These are phyloP conservation scores for Nudaria mundana DNA, from an alignment of 2,888 invertebrate genomes.

Conservation along the genomic window DNA sequence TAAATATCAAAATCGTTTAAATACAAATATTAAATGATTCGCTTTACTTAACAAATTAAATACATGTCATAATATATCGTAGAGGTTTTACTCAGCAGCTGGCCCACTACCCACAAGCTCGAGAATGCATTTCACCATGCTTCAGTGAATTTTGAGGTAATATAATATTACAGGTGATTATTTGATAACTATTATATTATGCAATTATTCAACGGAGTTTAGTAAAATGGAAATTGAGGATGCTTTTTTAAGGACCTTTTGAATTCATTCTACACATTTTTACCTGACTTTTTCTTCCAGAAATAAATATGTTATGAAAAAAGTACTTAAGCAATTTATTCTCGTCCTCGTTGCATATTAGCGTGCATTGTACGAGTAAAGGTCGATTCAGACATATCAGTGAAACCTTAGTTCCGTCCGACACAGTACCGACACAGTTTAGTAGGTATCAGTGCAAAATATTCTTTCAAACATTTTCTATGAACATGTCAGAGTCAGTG, in stretches of 20 bases:
- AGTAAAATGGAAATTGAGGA: not conserved
- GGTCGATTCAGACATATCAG: too few relatives aligned
- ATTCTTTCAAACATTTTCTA: too few relatives aligned
- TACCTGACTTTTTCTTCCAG: too few relatives aligned
- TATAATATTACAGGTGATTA: conserved; percentile 20
- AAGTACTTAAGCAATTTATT: too few relatives aligned
- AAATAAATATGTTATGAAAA: too few relatives aligned
- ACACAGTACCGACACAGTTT: too few relatives aligned
- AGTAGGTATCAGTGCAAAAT: too few relatives aligned
- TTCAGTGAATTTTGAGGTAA: conserved; percentile 16
- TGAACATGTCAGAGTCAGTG: too few relatives aligned
- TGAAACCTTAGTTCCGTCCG: too few relatives aligned
- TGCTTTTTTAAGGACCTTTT: not conserved
- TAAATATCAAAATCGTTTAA: conserved; percentile 1
- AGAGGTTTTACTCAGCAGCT: conserved; percentile 19
- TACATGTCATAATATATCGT: conserved; percentile 9
- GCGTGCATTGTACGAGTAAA: too few relatives aligned
- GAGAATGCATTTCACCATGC: conserved; percentile 11
- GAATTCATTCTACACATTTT: too few relatives aligned
- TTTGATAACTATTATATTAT: conserved; percentile 12
- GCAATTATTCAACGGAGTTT: not conserved
- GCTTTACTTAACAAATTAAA: conserved; percentile 16
- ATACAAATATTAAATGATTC: not conserved
- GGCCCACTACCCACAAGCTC: conserved; percentile 1
- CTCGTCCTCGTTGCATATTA: too few relatives aligned